Conservation (phyloP, 2,797 vertebrate genomes). For the Gymnothorax javanicus region DNA sequence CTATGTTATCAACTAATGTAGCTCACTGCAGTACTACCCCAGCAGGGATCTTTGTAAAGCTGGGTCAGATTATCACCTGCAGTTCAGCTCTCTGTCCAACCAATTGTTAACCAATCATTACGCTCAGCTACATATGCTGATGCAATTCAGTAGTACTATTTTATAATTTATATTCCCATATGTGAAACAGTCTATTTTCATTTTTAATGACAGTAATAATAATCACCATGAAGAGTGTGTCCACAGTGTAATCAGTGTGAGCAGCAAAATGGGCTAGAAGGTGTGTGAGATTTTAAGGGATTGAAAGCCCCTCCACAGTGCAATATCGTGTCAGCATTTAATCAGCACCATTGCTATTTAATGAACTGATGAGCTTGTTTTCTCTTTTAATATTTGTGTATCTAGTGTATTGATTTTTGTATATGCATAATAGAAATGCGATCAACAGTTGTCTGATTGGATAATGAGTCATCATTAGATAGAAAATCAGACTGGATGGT, state of each 20-base stretch:
- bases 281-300: not conserved
- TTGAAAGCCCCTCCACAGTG: not conserved
- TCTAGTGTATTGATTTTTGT: not conserved
- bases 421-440: not conserved
- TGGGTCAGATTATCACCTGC: not conserved
- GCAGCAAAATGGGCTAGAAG: not conserved
- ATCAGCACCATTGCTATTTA: not conserved
- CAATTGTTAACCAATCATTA: not conserved
- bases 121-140: conserved; percentile 1
- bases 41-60: not conserved
- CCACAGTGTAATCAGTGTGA: not conserved
- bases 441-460: not conserved
- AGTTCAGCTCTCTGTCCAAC: not conserved
- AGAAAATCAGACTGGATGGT: not conserved
- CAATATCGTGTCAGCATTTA: not conserved
- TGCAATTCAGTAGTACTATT: not conserved
- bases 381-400: not conserved
- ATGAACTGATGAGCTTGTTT: not conserved
- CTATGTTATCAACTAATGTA: not conserved
- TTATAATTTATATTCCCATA: not conserved
- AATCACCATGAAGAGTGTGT: not conserved
- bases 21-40: not conserved
- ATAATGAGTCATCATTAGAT: not conserved
- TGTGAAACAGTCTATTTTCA: not conserved
- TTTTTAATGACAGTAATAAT: not conserved